A percentile compares a stretch with the other conserved stretches of the same genome.
Evolutionary conservation across 2,888 invertebrate species (phyloP).

Genomic region (Polydrusus pterygomalis): DNA sequence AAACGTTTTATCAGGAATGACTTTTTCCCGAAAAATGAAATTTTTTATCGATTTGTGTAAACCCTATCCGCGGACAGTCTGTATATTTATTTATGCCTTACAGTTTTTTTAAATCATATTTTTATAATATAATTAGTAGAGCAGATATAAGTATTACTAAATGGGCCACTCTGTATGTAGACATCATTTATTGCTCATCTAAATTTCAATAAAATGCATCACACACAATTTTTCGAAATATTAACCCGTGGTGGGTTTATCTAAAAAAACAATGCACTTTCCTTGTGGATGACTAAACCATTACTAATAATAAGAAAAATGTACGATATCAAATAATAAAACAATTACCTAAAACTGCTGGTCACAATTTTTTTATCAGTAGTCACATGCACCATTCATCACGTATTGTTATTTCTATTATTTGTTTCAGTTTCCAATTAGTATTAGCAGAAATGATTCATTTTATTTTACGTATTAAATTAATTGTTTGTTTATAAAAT

Average conservation of each 20-base stretch:
- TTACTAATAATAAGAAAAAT: slow-evolving; percentile 12
- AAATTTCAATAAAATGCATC: neutral
- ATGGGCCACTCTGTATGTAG: too few species aligned
- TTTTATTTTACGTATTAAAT: neutral
- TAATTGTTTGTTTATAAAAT: slow-evolving; percentile 13
- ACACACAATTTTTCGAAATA: slow-evolving; percentile 3
- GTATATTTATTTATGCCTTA: too few species aligned
- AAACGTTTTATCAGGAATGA: too few species aligned
- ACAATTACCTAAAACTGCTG: neutral
- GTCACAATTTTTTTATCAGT: neutral
- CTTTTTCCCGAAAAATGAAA: too few species aligned
- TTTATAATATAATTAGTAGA: too few species aligned
- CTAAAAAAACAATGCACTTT: slow-evolving; percentile 3
- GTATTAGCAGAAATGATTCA: neutral
- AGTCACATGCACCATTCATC: neutral
- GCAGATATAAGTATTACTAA: too few species aligned
- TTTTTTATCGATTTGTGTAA: too few species aligned
- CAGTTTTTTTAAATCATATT: too few species aligned
- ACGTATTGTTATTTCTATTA: neutral
- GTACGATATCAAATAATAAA: neutral
- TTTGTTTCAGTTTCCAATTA: neutral
- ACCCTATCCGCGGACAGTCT: too few species aligned
- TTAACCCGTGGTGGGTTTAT: neutral
- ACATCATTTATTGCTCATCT: too few species aligned
- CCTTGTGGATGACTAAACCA: neutral